Evolutionary conservation across 2,888 invertebrate genomes (phyloP), one percentile per base, ranked within the genome.

Genomic region (Ennomos erosarius): DNA sequence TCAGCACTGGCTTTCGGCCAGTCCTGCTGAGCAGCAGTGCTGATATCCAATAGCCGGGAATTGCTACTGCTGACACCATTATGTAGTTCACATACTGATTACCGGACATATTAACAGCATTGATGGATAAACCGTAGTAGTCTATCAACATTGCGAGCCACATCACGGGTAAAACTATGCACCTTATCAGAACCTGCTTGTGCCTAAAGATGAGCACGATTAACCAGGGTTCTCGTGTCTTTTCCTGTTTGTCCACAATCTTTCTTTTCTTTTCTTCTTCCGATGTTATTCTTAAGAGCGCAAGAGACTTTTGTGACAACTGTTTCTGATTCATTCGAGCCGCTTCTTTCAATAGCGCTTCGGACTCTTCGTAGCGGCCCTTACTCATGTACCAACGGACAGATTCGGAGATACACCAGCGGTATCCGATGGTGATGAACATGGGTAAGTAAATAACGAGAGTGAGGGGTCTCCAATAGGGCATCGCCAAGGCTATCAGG

Each of bases 381-480:
- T 95, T 95, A 55, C 95, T 95, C 68, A 96, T 85, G 47, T 96
- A 93, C 97, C 97, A 97, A 58, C 97, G 93, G 1, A 96, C 92
- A 8, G 96, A 96, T 82, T 96, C 96, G 0, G 95, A 94, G 55
- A 95, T 85, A 10, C 95, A 71, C 94, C 95, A 95, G 67, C 94
- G 94, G 74, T 95, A 95, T 6, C 92, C 80, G 12, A 97, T 74
- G 38, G 95, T 93, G 1, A 96, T 74, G 6, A 96, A 79, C 12
- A 95, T 94, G 0, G 97, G 97, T 0, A 93, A 82, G 75, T 97
- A 97, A n/a, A 96, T 85, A 0, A 94, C 90, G 11, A 95, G 90
- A 8, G 96, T 93, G 10, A 95, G 85, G 12, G 87, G 79, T 68
- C 94, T 93, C 97, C 97, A 97, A 72, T 95, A 90, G 42, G 94